Conservation (phyloP, 2,888 invertebrate species). For the Latrodectus hesperus region DNA sequence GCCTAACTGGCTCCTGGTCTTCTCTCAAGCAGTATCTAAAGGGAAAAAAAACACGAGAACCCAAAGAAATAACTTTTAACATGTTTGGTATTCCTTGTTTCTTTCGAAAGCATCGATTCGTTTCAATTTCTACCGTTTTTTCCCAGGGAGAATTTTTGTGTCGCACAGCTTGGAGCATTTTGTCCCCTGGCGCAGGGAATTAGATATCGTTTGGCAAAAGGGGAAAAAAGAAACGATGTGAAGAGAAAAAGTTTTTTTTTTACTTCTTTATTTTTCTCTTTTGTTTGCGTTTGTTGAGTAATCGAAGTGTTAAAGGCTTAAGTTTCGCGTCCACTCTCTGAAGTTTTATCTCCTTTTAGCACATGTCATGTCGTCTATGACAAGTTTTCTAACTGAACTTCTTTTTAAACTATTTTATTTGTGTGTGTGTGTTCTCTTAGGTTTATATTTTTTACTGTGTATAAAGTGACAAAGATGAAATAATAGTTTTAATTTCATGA, state of each 20-base stretch:
- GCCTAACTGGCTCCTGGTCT: slow-evolving; percentile 6
- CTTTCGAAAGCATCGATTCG: slow-evolving; percentile 39
- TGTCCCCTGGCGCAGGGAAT: slow-evolving; percentile 42
- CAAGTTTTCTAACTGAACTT: slow-evolving; percentile 26
- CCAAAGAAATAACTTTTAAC: slow-evolving; percentile 19
- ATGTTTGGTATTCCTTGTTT: slow-evolving; percentile 38
- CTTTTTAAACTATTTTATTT: background rate
- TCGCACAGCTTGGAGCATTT: slow-evolving; percentile 41
- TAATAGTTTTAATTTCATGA: too few relatives aligned
- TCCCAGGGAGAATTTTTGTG: slow-evolving; percentile 36
- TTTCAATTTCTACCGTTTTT: slow-evolving; percentile 50
- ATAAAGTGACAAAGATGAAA: too few relatives aligned
- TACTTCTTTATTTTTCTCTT: slow-evolving; percentile 11
- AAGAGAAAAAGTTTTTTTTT: slow-evolving; percentile 21
- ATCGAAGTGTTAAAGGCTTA: slow-evolving; percentile 61
- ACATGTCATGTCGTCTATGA: slow-evolving; percentile 45
- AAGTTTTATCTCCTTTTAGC: slow-evolving; percentile 49
- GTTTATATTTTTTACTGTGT: too few relatives aligned
- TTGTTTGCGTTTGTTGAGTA: slow-evolving; percentile 39
- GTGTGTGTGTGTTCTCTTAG: background rate
- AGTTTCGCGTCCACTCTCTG: slow-evolving; percentile 29
- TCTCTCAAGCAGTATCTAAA: slow-evolving; percentile 8
- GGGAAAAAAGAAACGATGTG: slow-evolving; percentile 11
- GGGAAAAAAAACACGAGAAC: background rate
- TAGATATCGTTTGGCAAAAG: slow-evolving; percentile 23